Conservation (phyloP, 2,113 vertebrate species). For the Castor canadensis region DNA sequence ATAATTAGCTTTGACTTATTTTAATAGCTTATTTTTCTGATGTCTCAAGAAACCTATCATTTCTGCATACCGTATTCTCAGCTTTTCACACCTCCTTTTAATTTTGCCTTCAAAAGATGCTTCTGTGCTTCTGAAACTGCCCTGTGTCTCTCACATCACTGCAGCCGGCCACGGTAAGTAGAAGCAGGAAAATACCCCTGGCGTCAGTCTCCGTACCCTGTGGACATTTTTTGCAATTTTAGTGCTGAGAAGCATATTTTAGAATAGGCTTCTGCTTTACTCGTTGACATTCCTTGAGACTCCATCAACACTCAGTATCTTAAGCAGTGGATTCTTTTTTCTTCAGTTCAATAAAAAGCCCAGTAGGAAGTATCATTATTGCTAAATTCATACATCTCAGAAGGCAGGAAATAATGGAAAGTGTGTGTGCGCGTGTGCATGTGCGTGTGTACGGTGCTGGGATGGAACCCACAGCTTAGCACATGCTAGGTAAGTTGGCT, state of each 20-base stretch:
- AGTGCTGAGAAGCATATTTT: neutral
- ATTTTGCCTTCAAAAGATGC: neutral
- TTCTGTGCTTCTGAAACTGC: neutral
- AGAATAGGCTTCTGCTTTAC: neutral
- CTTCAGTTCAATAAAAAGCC: neutral
- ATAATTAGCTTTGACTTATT: slow-evolving; percentile 25
- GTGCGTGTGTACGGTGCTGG: neutral
- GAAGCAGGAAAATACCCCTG: neutral
- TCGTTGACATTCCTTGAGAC: neutral
- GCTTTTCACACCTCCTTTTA: neutral
- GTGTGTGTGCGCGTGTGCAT: neutral
- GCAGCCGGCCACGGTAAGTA: too few relatives aligned
- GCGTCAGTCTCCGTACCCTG: neutral
- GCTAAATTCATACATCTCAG: neutral
- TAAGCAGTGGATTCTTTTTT: neutral
- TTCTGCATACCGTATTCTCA: neutral
- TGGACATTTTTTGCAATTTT: neutral
- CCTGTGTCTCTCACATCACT: neutral
- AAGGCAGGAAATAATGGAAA: neutral
- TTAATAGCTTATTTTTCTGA: neutral
- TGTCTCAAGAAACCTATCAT: neutral
- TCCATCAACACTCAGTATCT: neutral
- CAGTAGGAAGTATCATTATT: neutral
- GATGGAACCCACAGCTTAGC: neutral
- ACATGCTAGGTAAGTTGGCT: neutral